Percentiles rank a stretch among this genome's conserved stretches.
These are phyloP conservation scores for Scomberomorus guttatus DNA, from an alignment of 2,797 vertebrate species.

Conservation along the genomic window DNA sequence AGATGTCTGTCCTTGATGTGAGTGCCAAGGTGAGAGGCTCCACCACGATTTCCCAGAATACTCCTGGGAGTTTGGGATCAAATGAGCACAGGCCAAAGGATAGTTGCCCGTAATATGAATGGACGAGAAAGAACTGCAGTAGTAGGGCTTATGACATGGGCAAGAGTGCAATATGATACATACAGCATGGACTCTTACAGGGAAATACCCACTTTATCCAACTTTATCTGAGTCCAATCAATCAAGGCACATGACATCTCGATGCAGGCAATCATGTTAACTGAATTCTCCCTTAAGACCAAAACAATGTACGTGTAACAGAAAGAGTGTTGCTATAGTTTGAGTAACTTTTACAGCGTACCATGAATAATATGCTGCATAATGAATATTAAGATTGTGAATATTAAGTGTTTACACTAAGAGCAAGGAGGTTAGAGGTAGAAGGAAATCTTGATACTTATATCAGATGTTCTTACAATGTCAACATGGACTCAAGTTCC, in stretches of 20 bases:
- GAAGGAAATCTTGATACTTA: neutral
- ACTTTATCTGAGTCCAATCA: conserved; percentile 44
- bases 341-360: conserved; percentile 10
- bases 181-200: conserved; percentile 24
- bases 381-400: conserved; percentile 1
- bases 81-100: conserved; percentile 59
- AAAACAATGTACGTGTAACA: conserved; percentile 25
- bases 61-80: conserved; percentile 74
- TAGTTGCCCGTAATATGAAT: conserved; percentile 51
- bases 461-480: neutral
- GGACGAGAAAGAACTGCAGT: conserved; percentile 51
- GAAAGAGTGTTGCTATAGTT: conserved; percentile 21
- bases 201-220: conserved; percentile 46
- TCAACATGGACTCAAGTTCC: conserved; percentile 10
- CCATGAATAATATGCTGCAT: conserved; percentile 8
- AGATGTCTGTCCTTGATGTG: conserved; percentile 80
- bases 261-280: conserved; percentile 43
- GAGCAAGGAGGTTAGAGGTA: neutral
- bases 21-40: conserved; percentile 82
- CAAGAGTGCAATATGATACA: conserved; percentile 40
- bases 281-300: conserved; percentile 10
- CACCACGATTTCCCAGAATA: conserved; percentile 79
- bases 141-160: conserved; percentile 46
- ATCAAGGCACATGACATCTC: conserved; percentile 48
- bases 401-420: conserved; percentile 1